Evolutionary conservation across 2,797 vertebrate species (phyloP).

Genomic region (Coilia nasus): DNA sequence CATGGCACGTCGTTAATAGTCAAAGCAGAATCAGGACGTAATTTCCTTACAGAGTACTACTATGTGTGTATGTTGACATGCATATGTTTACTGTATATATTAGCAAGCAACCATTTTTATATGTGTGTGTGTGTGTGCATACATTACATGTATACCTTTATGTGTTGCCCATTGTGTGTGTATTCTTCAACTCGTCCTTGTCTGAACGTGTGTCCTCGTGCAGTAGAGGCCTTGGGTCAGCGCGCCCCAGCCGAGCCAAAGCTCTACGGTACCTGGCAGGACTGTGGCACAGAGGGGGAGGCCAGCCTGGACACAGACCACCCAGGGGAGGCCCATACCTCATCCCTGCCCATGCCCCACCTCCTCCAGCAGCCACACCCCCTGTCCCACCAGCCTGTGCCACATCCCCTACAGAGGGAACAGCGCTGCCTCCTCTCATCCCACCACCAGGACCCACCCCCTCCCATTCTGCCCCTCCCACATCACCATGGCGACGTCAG

Average conservation of each 20-base stretch:
- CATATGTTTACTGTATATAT: too few species aligned
- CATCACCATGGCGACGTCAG: background rate
- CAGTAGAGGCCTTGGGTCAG: constrained; percentile 12
- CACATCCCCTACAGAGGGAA: background rate
- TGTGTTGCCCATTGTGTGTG: background rate
- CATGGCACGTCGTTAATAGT: too few species aligned
- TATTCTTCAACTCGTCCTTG: background rate
- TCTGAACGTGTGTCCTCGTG: background rate
- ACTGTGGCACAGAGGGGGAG: background rate
- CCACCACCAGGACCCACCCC: background rate
- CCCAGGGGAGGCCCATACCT: background rate
- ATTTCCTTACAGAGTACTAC: too few species aligned
- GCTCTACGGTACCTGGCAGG: background rate
- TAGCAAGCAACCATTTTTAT: too few species aligned
- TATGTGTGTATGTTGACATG: too few species aligned
- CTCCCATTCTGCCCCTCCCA: background rate
- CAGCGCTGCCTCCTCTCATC: constrained; percentile 1
- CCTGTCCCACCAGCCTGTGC: background rate
- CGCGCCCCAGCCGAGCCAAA: background rate
- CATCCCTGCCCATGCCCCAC: background rate
- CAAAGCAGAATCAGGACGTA: too few species aligned
- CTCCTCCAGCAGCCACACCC: background rate
- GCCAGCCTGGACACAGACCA: background rate
- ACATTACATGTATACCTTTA: too few species aligned
- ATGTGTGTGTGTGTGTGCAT: too few species aligned